Evolutionary conservation across 2,888 invertebrate genomes (phyloP).

Genomic region (Plutella xylostella): DNA sequence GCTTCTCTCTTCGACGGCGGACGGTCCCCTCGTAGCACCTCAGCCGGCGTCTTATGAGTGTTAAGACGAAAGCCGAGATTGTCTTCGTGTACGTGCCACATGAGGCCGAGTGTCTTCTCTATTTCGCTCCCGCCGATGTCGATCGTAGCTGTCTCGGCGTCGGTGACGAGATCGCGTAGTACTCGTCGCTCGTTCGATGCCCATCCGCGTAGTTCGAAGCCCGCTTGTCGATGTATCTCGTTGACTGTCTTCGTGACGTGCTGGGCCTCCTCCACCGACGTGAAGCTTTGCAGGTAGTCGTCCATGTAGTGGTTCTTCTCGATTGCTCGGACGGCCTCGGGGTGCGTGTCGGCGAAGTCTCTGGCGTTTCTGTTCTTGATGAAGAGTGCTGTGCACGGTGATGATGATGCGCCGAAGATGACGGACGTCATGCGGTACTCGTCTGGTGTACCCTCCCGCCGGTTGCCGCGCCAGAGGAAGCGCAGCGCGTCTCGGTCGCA

Average conservation of each 20-base stretch:
- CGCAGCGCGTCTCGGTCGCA: slow-evolving; percentile 23
- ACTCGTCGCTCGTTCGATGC: slow-evolving; percentile 2
- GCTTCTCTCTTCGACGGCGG: slow-evolving; percentile 15
- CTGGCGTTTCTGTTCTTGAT: slow-evolving; percentile 24
- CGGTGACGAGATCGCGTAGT: neutral
- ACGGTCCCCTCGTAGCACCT: slow-evolving; percentile 3
- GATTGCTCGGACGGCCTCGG: neutral
- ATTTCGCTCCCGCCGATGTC: neutral
- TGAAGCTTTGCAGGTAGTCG: slow-evolving; percentile 22
- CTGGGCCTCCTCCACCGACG: slow-evolving; percentile 15
- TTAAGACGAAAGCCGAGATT: slow-evolving; percentile 9
- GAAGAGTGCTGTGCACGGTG: slow-evolving; percentile 21
- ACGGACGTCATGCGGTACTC: slow-evolving; percentile 20
- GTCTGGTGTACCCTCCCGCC: neutral
- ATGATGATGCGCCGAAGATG: slow-evolving; percentile 20
- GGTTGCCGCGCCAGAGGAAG: slow-evolving; percentile 15
- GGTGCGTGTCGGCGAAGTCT: neutral
- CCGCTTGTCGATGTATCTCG: slow-evolving; percentile 5
- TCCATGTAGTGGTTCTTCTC: slow-evolving; percentile 11
- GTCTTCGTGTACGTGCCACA: slow-evolving; percentile 11
- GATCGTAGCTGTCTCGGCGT: neutral
- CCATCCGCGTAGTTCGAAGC: slow-evolving; percentile 10
- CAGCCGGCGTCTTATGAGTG: slow-evolving; percentile 3
- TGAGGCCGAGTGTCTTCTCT: slow-evolving; percentile 14
- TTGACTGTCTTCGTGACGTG: slow-evolving; percentile 5